Evolutionary conservation across 1,140 invertebrate species (phyloP).

Genomic region (Drosophila ercepeae): DNA sequence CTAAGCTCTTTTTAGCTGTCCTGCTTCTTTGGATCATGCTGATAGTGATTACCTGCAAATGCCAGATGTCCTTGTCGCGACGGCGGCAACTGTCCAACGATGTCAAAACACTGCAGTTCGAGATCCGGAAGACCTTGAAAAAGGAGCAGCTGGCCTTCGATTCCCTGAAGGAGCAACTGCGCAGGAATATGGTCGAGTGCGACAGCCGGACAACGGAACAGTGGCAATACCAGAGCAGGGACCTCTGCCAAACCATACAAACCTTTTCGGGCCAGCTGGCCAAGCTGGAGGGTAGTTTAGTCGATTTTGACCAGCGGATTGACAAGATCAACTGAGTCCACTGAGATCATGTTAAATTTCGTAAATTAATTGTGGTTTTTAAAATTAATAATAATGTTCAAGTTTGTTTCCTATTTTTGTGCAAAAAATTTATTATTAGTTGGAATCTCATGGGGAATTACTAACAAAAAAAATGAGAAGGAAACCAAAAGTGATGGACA

Average conservation of each 20-base stretch:
- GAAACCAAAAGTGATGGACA: slow-evolving; percentile 7
- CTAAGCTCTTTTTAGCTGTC: background rate
- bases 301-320: background rate
- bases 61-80: background rate
- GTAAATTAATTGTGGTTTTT: background rate
- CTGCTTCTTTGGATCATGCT: background rate
- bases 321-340: background rate
- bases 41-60: background rate
- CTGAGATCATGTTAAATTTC: background rate
- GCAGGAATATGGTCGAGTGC: background rate
- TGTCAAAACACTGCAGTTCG: slow-evolving; percentile 23
- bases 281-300: background rate
- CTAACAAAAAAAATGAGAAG: slow-evolving; percentile 1
- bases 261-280: background rate
- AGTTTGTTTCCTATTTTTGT: background rate
- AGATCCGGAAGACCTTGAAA: slow-evolving; percentile 25
- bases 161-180: background rate
- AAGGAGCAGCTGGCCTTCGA: slow-evolving; percentile 17
- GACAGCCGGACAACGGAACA: background rate
- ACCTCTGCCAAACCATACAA: background rate
- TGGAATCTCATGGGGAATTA: background rate
- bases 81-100: background rate
- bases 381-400: background rate
- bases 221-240: background rate
- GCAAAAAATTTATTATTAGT: background rate